Evolutionary conservation across 2,888 invertebrate genomes (phyloP).

Genomic region (Calameuta pallipes): DNA sequence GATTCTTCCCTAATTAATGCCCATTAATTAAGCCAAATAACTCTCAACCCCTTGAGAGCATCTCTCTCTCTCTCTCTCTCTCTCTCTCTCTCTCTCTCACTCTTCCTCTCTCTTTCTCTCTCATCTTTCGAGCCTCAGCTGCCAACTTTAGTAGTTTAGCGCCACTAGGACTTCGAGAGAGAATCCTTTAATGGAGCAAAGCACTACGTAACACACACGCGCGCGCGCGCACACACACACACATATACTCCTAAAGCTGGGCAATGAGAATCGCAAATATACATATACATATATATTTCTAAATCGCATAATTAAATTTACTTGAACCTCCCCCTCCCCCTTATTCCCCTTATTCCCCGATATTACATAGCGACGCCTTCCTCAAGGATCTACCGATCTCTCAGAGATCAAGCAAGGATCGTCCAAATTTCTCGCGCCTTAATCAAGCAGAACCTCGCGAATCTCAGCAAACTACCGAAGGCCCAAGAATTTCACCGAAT

Average conservation of each 20-base stretch:
- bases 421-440: no score
- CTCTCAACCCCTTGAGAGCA: neutral
- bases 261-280: neutral
- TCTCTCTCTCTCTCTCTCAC: no score
- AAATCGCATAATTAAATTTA: neutral
- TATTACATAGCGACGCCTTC: neutral
- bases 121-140: neutral
- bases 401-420: no score
- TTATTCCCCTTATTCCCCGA: neutral
- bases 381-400: neutral
- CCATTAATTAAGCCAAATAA: neutral
- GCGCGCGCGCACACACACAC: no score
- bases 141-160: neutral
- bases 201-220: neutral
- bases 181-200: neutral
- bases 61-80: no score
- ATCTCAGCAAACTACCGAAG: no score
- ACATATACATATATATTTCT: neutral
- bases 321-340: neutral
- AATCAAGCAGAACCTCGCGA: no score
- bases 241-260: no score
- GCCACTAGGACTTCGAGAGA: neutral
- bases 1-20: neutral
- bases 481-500: no score
- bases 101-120: neutral